Conservation (phyloP, 2,888 invertebrate species). For the Chorisops tibialis region DNA sequence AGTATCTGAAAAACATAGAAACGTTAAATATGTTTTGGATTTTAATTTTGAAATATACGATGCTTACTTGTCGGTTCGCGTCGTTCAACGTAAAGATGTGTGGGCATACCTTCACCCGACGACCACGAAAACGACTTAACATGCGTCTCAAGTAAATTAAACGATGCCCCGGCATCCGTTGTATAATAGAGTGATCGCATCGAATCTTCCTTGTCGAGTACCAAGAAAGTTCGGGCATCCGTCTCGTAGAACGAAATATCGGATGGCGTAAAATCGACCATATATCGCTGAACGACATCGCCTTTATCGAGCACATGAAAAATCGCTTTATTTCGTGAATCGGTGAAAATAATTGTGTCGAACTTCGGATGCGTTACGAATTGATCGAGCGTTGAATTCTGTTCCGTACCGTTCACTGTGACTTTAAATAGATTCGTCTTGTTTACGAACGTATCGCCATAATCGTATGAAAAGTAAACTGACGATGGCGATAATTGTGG, state of each 20-base stretch:
- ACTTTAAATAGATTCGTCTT: slow-evolving; percentile 67
- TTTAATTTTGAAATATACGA: not conserved
- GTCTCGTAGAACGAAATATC: slow-evolving; percentile 74
- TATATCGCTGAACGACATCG: slow-evolving; percentile 59
- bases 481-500: slow-evolving; percentile 67
- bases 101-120: slow-evolving; percentile 54
- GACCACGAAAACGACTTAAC: slow-evolving; percentile 80
- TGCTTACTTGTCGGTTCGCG: slow-evolving; percentile 58
- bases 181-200: slow-evolving; percentile 71
- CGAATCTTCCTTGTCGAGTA: slow-evolving; percentile 69
- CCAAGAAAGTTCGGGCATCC: slow-evolving; percentile 66
- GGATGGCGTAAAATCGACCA: slow-evolving; percentile 72
- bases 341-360: slow-evolving; percentile 80
- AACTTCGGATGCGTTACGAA: slow-evolving; percentile 81
- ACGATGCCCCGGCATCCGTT: slow-evolving; percentile 69
- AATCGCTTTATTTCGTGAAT: slow-evolving; percentile 70
- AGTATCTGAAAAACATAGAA: slow-evolving; percentile 32
- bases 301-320: slow-evolving; percentile 77
- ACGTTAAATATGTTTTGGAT: not conserved
- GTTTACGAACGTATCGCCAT: slow-evolving; percentile 75
- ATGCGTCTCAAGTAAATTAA: slow-evolving; percentile 64
- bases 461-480: slow-evolving; percentile 81
- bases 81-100: slow-evolving; percentile 67
- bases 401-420: slow-evolving; percentile 54
- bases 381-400: slow-evolving; percentile 73